phyloP scores from a whole-genome alignment of 2,113 vertebrate genomes.

The Marmota flaviventris region DNA sequence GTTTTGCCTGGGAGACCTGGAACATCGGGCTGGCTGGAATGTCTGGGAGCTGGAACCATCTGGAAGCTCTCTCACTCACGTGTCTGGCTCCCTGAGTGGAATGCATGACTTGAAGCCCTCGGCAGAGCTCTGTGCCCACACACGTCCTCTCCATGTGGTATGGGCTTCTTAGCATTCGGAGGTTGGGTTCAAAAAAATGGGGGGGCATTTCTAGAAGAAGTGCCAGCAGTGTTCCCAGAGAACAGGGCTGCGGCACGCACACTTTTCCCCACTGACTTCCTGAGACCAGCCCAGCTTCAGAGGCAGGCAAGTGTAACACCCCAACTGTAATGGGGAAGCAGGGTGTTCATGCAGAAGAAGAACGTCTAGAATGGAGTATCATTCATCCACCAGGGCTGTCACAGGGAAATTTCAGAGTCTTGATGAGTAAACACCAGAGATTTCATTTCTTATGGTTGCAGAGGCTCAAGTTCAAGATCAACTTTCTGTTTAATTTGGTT shows the following conservation, averaged over 20 bases:
- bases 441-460: background rate
- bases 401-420: background rate
- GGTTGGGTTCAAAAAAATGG: background rate
- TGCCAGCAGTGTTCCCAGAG: background rate
- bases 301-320: fast-evolving
- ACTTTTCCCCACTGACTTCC: background rate
- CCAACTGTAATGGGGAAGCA: background rate
- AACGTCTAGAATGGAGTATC: fast-evolving
- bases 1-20: background rate
- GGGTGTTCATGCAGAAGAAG: background rate
- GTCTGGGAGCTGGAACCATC: background rate
- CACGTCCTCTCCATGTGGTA: background rate
- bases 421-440: background rate
- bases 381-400: too few species aligned
- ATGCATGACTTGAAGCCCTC: background rate
- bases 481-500: background rate
- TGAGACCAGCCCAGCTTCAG: background rate
- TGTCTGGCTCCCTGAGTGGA: background rate
- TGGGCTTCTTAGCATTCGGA: background rate
- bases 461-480: background rate
- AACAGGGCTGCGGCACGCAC: background rate
- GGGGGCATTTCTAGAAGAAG: background rate
- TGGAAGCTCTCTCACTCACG: background rate
- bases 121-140: background rate
- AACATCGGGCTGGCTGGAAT: background rate